Conservation (phyloP, 2,888 invertebrate species). For the Parapristionchus giblindavisi region DNA sequence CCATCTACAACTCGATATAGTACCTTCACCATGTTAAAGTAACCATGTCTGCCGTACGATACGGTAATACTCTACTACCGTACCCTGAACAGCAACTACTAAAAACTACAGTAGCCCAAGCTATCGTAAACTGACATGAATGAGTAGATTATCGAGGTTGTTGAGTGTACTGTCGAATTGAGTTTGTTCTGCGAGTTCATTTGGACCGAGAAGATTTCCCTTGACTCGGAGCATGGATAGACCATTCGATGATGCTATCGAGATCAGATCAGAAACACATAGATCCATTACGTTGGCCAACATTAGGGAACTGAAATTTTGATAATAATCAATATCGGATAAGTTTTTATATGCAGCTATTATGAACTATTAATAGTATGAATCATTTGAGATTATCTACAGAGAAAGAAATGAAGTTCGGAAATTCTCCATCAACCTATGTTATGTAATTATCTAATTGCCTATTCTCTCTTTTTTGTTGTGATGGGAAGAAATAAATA, state of each 20-base stretch:
- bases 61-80: too few species aligned
- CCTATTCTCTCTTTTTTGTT: too few species aligned
- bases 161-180: conserved; percentile 20
- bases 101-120: background rate
- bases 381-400: too few species aligned
- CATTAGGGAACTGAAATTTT: conserved; percentile 15
- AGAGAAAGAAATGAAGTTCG: too few species aligned
- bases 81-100: too few species aligned
- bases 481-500: too few species aligned
- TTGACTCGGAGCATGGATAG: conserved; percentile 9
- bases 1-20: conserved; percentile 7
- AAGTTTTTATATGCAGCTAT: too few species aligned
- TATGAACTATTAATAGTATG: too few species aligned
- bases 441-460: background rate
- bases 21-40: too few species aligned
- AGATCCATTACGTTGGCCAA: conserved; percentile 2
- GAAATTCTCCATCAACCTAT: background rate
- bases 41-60: too few species aligned
- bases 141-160: conserved; percentile 21
- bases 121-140: background rate
- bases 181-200: conserved; percentile 1
- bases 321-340: background rate
- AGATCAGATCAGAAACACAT: conserved; percentile 15
- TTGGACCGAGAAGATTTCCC: conserved; percentile 9
- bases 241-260: conserved; percentile 8